Evolutionary conservation across 2,888 invertebrate genomes (phyloP).

Genomic region (Ectemnius lituratus): DNA sequence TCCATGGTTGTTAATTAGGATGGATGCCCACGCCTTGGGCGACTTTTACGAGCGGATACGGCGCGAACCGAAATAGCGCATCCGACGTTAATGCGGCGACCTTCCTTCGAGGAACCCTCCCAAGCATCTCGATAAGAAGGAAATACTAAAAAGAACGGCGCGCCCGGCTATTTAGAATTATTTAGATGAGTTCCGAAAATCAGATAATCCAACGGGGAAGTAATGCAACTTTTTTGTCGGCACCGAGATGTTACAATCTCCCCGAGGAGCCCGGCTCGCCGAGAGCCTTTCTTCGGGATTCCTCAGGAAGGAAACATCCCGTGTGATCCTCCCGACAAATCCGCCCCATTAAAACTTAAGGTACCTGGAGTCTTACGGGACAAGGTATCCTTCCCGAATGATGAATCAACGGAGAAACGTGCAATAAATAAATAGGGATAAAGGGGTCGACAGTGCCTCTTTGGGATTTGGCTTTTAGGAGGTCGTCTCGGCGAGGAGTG

Average conservation of each 20-base stretch:
- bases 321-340: too few species aligned
- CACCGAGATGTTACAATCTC: constrained; percentile 28
- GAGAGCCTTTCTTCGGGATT: constrained; percentile 12
- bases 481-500: too few species aligned
- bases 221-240: constrained; percentile 37
- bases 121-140: constrained; percentile 64
- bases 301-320: neutral
- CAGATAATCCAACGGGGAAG: constrained; percentile 44
- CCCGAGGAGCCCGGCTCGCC: neutral
- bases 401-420: too few species aligned
- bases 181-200: constrained; percentile 64
- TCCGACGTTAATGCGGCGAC: constrained; percentile 67
- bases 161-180: constrained; percentile 59
- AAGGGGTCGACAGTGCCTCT: too few species aligned
- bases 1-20: constrained; percentile 77
- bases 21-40: constrained; percentile 77
- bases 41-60: constrained; percentile 77
- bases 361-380: too few species aligned
- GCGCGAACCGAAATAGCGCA: constrained; percentile 73
- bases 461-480: too few species aligned
- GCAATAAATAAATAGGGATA: too few species aligned
- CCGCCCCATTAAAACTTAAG: too few species aligned
- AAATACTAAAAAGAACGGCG: constrained; percentile 58
- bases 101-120: constrained; percentile 69
- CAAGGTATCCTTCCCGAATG: too few species aligned